A percentile compares a stretch with the other conserved stretches of the same genome.
phyloP scores from a whole-genome alignment of 2,113 vertebrate species.

The Mesitornis unicolor region DNA sequence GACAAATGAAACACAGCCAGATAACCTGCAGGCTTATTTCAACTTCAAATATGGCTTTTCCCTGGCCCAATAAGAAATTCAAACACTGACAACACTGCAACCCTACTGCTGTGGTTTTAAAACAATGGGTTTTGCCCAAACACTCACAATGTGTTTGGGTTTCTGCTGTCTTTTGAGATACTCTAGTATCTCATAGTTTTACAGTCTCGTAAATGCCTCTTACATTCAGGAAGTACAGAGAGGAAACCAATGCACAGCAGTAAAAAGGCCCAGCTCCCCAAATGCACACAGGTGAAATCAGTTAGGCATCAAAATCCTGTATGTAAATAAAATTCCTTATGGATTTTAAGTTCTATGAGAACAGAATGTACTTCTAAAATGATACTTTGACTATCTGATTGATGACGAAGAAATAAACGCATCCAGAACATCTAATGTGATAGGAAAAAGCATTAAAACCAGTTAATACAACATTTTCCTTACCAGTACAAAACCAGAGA shows the following conservation, averaged over 20 bases:
- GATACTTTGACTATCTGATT: not conserved
- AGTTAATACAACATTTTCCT: not conserved
- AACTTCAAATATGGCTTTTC: not conserved
- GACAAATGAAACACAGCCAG: not conserved
- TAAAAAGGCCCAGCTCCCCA: not conserved
- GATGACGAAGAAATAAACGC: not conserved
- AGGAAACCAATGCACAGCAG: not conserved
- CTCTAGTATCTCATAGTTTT: not conserved
- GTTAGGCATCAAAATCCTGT: not conserved
- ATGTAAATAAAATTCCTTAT: not conserved
- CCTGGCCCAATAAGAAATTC: not conserved
- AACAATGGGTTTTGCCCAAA: not conserved
- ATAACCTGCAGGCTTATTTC: not conserved
- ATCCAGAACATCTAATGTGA: not conserved
- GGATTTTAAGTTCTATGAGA: not conserved
- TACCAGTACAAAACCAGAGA: not conserved
- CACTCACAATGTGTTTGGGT: not conserved
- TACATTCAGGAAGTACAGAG: not conserved
- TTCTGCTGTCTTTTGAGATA: not conserved
- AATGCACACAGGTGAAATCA: not conserved
- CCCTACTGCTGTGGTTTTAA: not conserved
- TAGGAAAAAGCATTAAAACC: not conserved
- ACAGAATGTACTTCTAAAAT: not conserved
- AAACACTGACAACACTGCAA: not conserved
- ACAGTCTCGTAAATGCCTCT: not conserved